Evolutionary conservation across 1,140 invertebrate genomes (phyloP).

Genomic region (Sarcophaga peregrina): DNA sequence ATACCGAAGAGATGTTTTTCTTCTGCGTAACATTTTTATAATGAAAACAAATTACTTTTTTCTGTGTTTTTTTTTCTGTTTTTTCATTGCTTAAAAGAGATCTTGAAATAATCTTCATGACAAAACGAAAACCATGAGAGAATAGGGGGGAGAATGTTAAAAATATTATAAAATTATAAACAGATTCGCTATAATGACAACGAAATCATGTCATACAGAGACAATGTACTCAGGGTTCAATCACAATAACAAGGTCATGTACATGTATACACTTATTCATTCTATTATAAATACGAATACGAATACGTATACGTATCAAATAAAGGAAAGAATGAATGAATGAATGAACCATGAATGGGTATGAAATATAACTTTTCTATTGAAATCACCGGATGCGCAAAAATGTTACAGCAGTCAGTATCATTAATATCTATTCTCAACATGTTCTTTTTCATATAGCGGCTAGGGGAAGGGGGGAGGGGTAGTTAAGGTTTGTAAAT

Average conservation of each 20-base stretch:
- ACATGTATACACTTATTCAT: background rate
- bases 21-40: no score
- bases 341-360: background rate
- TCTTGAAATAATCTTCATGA: slow-evolving; percentile 10
- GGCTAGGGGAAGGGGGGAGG: no score
- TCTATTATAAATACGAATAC: no score
- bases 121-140: background rate
- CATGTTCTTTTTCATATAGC: background rate
- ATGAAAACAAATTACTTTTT: no score
- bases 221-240: background rate
- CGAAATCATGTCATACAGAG: background rate
- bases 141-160: background rate
- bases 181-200: background rate
- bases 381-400: slow-evolving; percentile 4
- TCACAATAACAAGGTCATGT: slow-evolving; percentile 9
- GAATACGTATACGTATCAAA: no score
- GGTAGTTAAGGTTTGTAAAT: background rate
- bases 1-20: no score
- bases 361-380: slow-evolving; percentile 18
- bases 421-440: slow-evolving; percentile 1
- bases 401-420: background rate
- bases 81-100: background rate
- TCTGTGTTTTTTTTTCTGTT: no score
- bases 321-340: no score
- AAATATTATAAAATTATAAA: slow-evolving; percentile 9